These are phyloP conservation scores for Drosophila cognata DNA, from an alignment of 2,888 invertebrate genomes.

Conservation along the genomic window DNA sequence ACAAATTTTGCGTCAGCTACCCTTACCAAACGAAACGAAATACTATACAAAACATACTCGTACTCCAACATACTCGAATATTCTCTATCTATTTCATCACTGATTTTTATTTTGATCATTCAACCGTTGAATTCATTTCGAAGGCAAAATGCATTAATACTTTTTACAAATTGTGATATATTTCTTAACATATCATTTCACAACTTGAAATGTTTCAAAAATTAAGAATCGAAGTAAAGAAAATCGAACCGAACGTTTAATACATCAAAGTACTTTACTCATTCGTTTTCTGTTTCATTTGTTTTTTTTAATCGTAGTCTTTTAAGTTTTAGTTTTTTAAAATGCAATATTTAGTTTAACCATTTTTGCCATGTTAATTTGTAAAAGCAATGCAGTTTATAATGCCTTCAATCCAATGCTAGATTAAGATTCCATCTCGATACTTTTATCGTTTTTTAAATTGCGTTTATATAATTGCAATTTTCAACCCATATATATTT, in stretches of 20 bases:
- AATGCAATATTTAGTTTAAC: slow-evolving; percentile 73
- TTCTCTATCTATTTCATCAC: slow-evolving; percentile 14
- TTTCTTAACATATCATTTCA: slow-evolving; percentile 82
- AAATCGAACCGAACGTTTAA: slow-evolving; percentile 60
- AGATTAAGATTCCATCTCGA: slow-evolving; percentile 35
- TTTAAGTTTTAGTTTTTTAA: slow-evolving; percentile 63
- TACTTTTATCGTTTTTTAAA: slow-evolving; percentile 17
- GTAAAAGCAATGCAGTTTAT: slow-evolving; percentile 65
- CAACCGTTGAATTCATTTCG: slow-evolving; percentile 58
- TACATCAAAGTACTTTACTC: slow-evolving; percentile 71
- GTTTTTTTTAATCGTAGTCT: slow-evolving; percentile 44
- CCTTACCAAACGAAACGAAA: slow-evolving; percentile 29
- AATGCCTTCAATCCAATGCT: slow-evolving; percentile 50
- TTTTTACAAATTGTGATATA: slow-evolving; percentile 83
- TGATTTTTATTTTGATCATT: slow-evolving; percentile 14
- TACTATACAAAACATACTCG: slow-evolving; percentile 16
- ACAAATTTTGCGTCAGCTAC: slow-evolving; percentile 19
- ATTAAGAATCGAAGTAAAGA: slow-evolving; percentile 42
- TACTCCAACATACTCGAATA: slow-evolving; percentile 10
- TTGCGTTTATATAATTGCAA: slow-evolving; percentile 16
- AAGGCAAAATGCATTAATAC: slow-evolving; percentile 70
- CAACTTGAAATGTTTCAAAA: slow-evolving; percentile 68
- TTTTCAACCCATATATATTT: slow-evolving; percentile 17
- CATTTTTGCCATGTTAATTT: slow-evolving; percentile 76
- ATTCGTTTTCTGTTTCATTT: slow-evolving; percentile 28